These are phyloP conservation scores for Capitulum mitella DNA, from an alignment of 2,888 invertebrate genomes.

Conservation along the genomic window DNA sequence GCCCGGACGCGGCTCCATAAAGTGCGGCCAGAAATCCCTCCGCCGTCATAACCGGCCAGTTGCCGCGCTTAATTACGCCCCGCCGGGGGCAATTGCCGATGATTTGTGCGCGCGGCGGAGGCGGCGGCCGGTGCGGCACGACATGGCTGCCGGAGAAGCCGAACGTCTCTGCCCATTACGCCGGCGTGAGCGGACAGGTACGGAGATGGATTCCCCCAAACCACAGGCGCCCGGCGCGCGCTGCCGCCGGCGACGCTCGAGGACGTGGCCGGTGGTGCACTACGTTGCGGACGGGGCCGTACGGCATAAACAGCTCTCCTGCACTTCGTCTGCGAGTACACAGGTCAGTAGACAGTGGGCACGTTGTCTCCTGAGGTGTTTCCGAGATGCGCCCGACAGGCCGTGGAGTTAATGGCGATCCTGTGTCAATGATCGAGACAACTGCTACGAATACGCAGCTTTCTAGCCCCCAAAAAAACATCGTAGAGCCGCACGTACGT, in stretches of 20 bases:
- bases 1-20: not conserved
- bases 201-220: not conserved
- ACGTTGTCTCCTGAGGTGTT: too few species aligned
- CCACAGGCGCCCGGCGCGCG: not conserved
- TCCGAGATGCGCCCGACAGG: too few species aligned
- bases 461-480: too few species aligned
- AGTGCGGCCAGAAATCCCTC: not conserved
- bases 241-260: not conserved
- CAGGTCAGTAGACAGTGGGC: too few species aligned
- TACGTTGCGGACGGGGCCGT: too few species aligned
- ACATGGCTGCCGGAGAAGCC: not conserved
- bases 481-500: too few species aligned
- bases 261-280: too few species aligned
- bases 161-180: not conserved
- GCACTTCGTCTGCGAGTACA: too few species aligned
- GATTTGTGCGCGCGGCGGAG: not conserved
- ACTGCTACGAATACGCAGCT: too few species aligned
- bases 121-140: not conserved
- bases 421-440: too few species aligned
- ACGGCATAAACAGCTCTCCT: too few species aligned
- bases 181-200: not conserved
- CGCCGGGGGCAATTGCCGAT: not conserved
- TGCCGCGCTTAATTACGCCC: not conserved
- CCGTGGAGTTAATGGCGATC: too few species aligned
- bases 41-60: not conserved